phyloP scores from a whole-genome alignment of 2,113 vertebrate genomes.

The Larimichthys crocea region DNA sequence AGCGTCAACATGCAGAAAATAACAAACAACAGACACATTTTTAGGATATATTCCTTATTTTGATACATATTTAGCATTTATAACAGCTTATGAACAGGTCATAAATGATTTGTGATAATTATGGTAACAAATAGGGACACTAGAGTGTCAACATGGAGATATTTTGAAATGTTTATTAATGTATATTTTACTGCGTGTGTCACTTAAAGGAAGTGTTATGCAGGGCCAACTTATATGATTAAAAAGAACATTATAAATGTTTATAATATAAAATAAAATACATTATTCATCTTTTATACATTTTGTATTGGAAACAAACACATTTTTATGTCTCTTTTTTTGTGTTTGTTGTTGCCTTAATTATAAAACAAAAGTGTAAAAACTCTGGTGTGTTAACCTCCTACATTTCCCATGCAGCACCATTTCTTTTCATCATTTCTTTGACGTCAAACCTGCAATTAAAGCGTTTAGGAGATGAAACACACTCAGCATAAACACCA shows the following conservation, averaged over 20 bases:
- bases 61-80: background rate
- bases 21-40: background rate
- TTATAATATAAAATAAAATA: background rate
- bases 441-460: slow-evolving; percentile 46
- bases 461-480: slow-evolving; percentile 32
- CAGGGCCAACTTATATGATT: too few relatives aligned
- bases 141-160: too few relatives aligned
- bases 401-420: background rate
- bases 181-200: too few relatives aligned
- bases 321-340: background rate
- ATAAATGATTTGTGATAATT: too few relatives aligned
- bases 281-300: background rate
- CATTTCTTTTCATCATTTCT: slow-evolving; percentile 20
- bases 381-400: slow-evolving; percentile 21
- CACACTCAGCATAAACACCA: slow-evolving; percentile 7
- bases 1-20: background rate
- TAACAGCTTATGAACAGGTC: background rate
- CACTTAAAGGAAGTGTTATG: too few relatives aligned
- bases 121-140: too few relatives aligned
- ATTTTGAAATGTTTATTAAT: too few relatives aligned
- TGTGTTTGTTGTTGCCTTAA: background rate
- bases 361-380: background rate
- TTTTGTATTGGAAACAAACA: background rate
- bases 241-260: background rate
- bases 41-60: too few relatives aligned